Percentiles rank a stretch among this genome's conserved stretches.
Conservation (phyloP, 2,797 vertebrate genomes). For the Falco novaeseelandiae region DNA sequence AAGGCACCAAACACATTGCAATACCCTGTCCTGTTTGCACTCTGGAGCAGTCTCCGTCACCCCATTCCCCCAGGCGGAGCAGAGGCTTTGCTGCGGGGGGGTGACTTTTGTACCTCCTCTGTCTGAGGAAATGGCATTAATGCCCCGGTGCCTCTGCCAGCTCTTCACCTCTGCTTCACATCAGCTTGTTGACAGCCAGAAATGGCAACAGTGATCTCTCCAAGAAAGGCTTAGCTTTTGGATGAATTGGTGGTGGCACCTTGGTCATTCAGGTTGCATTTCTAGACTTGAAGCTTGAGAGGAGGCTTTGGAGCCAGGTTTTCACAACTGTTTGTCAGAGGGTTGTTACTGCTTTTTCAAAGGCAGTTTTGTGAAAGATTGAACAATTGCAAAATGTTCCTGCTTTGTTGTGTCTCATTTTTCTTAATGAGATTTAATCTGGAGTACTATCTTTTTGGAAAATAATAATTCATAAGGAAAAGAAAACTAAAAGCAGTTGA, state of each 20-base stretch:
- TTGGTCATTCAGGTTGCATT: not conserved
- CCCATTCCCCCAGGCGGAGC: fast-evolving
- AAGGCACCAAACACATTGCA: no score
- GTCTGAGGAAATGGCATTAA: not conserved
- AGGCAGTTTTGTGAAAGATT: not conserved
- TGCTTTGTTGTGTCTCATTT: not conserved
- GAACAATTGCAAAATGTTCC: not conserved
- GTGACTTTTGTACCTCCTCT: not conserved
- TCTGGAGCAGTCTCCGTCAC: not conserved
- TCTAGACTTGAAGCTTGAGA: not conserved
- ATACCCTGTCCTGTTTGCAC: not conserved
- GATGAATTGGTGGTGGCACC: not conserved
- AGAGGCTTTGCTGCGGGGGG: not conserved
- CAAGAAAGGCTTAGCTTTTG: not conserved
- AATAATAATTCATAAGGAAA: not conserved
- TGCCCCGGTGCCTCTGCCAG: not conserved
- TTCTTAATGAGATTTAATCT: not conserved
- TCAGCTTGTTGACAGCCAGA: not conserved
- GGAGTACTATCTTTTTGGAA: not conserved
- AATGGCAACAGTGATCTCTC: no score
- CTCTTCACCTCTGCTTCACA: not conserved
- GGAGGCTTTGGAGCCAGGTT: not conserved
- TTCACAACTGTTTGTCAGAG: not conserved
- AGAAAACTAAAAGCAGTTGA: not conserved
- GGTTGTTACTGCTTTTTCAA: not conserved